These are phyloP conservation scores for Xanthia icteritia DNA, from an alignment of 2,888 invertebrate species.

Conservation along the genomic window DNA sequence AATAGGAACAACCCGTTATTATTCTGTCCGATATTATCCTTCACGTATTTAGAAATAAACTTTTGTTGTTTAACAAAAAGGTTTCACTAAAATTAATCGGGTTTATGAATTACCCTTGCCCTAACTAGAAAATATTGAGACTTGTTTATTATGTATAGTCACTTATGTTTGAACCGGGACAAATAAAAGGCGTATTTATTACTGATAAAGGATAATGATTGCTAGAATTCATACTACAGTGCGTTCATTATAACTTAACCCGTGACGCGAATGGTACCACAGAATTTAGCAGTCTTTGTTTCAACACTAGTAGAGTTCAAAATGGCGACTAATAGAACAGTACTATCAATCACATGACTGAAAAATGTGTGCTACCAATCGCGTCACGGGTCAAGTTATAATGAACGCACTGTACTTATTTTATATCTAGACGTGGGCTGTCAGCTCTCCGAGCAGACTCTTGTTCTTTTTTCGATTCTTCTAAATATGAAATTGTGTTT, in stretches of 20 bases:
- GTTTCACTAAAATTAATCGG: conserved; percentile 24
- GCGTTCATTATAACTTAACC: too few species aligned
- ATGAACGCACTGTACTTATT: neutral
- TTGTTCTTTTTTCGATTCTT: neutral
- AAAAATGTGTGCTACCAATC: too few species aligned
- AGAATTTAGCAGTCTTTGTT: too few species aligned
- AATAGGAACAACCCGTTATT: conserved; percentile 78
- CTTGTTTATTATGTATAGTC: neutral
- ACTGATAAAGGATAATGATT: neutral
- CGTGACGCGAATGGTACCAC: too few species aligned
- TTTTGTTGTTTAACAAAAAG: conserved; percentile 60
- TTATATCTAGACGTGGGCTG: neutral
- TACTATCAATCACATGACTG: too few species aligned
- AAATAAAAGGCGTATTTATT: neutral
- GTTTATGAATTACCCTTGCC: conserved; percentile 1
- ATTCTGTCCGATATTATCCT: conserved; percentile 77
- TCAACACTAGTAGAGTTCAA: too few species aligned
- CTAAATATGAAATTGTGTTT: neutral
- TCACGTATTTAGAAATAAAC: conserved; percentile 72
- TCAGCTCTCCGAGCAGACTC: neutral
- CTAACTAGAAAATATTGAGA: conserved; percentile 16
- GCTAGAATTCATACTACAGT: neutral
- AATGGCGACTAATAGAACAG: too few species aligned
- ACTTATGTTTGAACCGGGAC: neutral
- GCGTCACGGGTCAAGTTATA: too few species aligned